phyloP scores from a whole-genome alignment of 2,797 vertebrate genomes.

The Yasuhikotakia modesta region DNA sequence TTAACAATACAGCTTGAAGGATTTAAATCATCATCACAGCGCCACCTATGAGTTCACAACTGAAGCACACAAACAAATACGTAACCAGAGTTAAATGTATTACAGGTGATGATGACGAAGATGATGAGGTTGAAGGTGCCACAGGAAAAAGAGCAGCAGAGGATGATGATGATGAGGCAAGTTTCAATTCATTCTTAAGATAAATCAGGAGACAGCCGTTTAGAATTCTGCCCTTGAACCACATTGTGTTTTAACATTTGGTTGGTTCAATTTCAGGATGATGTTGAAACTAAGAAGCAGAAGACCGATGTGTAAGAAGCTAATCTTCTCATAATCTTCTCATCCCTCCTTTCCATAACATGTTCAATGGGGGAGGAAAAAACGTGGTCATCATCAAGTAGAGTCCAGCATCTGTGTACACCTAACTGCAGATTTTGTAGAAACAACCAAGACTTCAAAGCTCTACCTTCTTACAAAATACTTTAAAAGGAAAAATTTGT shows the following conservation, averaged over 20 bases:
- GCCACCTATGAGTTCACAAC: conserved; percentile 1
- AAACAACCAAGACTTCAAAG: conserved; percentile 83
- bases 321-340: conserved; percentile 56
- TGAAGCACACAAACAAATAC: not conserved
- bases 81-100: conserved; percentile 41
- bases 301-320: conserved; percentile 83
- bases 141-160: conserved; percentile 87
- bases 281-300: conserved; percentile 90
- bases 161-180: conserved; percentile 83
- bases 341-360: conserved; percentile 66
- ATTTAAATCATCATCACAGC: not conserved
- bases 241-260: conserved; percentile 11
- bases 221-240: not conserved
- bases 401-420: conserved; percentile 70
- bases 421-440: conserved; percentile 74
- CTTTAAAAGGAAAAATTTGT: conserved; percentile 90
- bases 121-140: conserved; percentile 82
- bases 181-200: not conserved
- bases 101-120: conserved; percentile 86
- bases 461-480: conserved; percentile 88
- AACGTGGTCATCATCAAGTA: conserved; percentile 80
- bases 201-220: not conserved
- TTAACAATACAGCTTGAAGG: too few relatives aligned
- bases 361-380: conserved; percentile 64
- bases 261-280: conserved; percentile 75